phyloP scores from a whole-genome alignment of 2,113 vertebrate species.

The Indri indri region DNA sequence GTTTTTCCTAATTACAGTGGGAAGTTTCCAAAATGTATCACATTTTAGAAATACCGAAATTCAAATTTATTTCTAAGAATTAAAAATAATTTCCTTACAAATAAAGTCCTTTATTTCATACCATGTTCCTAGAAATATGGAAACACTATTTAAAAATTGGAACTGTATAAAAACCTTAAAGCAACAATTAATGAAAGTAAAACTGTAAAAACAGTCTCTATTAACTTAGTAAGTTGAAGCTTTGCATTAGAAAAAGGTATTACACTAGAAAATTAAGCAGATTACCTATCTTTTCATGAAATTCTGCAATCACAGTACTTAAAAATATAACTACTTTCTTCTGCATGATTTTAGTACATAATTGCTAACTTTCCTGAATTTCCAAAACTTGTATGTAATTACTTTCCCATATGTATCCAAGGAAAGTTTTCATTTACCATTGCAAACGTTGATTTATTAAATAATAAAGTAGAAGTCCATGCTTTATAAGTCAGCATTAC shows the following conservation, averaged over 20 bases:
- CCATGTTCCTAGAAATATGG: neutral
- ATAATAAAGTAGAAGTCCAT: conserved; percentile 72
- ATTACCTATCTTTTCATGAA: neutral
- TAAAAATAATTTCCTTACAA: conserved; percentile 40
- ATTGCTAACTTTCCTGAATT: conserved; percentile 31
- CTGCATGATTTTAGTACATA: conserved; percentile 25
- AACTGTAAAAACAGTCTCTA: neutral
- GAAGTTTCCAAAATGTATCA: conserved; percentile 30
- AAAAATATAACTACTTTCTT: conserved; percentile 30
- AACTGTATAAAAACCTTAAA: conserved; percentile 32
- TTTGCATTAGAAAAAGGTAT: conserved; percentile 18
- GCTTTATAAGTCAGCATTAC: conserved; percentile 63
- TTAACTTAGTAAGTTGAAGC: neutral
- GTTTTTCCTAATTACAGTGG: neutral
- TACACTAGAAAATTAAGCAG: conserved; percentile 4
- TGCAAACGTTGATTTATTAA: conserved; percentile 75
- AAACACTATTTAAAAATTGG: conserved; percentile 28
- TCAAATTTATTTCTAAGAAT: conserved; percentile 41
- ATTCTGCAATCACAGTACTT: neutral
- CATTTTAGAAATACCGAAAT: conserved; percentile 44
- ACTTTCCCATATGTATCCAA: conserved; percentile 46
- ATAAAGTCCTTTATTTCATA: conserved; percentile 49
- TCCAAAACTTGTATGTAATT: conserved; percentile 41
- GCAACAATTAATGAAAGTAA: conserved; percentile 43
- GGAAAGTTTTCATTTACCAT: conserved; percentile 56